A percentile compares a stretch with the other conserved stretches of the same genome.
Conservation (phyloP, 2,797 vertebrate genomes). For the Cygnus olor region DNA sequence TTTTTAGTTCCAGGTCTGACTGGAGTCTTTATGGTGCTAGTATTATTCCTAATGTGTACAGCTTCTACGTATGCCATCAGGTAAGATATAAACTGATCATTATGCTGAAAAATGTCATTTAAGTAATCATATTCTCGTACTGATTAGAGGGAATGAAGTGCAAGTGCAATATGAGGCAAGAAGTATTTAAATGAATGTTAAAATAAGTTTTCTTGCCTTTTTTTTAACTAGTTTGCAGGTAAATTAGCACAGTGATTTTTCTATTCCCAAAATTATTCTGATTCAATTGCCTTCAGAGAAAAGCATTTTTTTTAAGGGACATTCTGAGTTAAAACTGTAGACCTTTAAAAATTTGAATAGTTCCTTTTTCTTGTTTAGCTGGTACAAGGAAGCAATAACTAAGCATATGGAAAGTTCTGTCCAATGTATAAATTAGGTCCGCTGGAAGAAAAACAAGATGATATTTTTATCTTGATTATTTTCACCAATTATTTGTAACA, state of each 20-base stretch:
- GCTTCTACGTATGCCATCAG: slow-evolving; percentile 92
- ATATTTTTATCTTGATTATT: background rate
- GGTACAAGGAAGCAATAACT: background rate
- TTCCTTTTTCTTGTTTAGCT: background rate
- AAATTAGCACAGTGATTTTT: background rate
- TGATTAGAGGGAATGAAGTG: background rate
- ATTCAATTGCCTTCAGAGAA: background rate
- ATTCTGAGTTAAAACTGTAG: background rate
- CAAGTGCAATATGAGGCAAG: background rate
- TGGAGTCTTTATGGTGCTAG: slow-evolving; percentile 91
- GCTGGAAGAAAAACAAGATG: background rate
- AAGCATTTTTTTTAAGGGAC: background rate
- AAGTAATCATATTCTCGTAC: background rate
- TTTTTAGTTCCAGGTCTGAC: slow-evolving; percentile 92
- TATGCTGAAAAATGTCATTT: background rate
- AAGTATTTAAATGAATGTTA: background rate
- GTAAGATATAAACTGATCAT: slow-evolving; percentile 74
- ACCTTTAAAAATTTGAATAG: background rate
- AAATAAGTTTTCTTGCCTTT: background rate
- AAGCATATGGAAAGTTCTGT: background rate
- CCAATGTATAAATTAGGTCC: background rate
- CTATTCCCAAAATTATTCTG: background rate
- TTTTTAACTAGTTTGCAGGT: background rate
- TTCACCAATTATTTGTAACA: background rate
- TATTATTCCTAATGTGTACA: slow-evolving; percentile 95